Evolutionary conservation across 1,140 invertebrate genomes (phyloP).

Genomic region (Acarapis woodi): DNA sequence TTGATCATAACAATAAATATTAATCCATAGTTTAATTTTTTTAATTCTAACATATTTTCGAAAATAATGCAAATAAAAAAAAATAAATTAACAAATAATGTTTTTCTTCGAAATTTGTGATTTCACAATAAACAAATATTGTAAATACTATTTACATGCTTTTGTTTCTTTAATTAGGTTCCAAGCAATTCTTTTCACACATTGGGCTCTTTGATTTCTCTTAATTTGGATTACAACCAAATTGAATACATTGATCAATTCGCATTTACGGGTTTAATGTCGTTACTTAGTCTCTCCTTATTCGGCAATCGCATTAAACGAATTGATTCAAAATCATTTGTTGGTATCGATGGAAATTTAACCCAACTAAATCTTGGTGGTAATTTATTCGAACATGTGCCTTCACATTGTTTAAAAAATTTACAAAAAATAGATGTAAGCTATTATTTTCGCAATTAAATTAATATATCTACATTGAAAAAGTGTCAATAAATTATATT

Average conservation of each 20-base stretch:
- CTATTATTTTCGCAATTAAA: not conserved
- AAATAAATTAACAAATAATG: too few species aligned
- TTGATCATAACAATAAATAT: too few species aligned
- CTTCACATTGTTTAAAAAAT: conserved; percentile 10
- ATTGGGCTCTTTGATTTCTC: conserved; percentile 10
- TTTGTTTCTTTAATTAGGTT: too few species aligned
- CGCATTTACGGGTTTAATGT: conserved; percentile 13
- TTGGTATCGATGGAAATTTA: conserved; percentile 12
- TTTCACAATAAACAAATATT: too few species aligned
- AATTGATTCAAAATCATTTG: conserved; percentile 12
- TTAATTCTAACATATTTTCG: too few species aligned
- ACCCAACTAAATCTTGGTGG: conserved; percentile 14
- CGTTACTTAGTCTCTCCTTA: conserved; percentile 12
- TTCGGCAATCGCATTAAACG: conserved; percentile 14
- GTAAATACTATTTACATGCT: too few species aligned
- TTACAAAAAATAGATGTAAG: conserved; percentile 10
- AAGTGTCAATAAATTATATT: not conserved
- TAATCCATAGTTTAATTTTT: too few species aligned
- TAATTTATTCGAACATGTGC: conserved; percentile 12
- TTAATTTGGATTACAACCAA: conserved; percentile 13
- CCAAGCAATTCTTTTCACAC: conserved; percentile 11
- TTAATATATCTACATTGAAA: conserved; percentile 1
- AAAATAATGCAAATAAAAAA: too few species aligned
- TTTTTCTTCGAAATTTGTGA: too few species aligned
- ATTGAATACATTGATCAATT: conserved; percentile 12